phyloP scores from a whole-genome alignment of 2,797 vertebrate genomes.

The Serranus cabrilla region DNA sequence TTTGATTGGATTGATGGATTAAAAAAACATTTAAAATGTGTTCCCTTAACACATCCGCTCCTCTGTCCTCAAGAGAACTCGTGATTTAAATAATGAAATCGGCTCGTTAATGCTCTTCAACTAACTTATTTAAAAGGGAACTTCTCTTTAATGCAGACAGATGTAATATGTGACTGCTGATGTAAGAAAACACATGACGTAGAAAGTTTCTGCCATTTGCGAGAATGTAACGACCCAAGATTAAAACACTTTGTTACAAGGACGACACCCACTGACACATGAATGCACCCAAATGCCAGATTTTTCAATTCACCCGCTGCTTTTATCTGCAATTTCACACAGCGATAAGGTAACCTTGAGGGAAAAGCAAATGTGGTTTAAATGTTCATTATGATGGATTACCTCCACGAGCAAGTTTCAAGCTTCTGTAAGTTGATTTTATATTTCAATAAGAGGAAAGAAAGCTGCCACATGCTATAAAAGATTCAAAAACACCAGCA shows the following conservation, averaged over 20 bases:
- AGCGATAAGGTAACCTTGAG: constrained; percentile 26
- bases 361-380: constrained; percentile 21
- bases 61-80: background rate
- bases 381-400: constrained; percentile 40
- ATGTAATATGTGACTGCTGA: background rate
- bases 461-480: background rate
- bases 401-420: background rate
- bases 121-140: constrained; percentile 1
- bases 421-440: constrained; percentile 11
- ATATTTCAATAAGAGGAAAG: background rate
- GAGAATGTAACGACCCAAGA: background rate
- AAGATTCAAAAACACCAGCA: background rate
- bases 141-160: constrained; percentile 13
- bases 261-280: background rate
- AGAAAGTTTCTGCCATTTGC: background rate
- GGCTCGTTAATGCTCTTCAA: background rate
- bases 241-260: background rate
- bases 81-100: constrained; percentile 10
- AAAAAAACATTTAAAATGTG: background rate
- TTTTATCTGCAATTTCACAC: constrained; percentile 3
- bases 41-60: background rate
- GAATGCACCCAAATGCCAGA: background rate
- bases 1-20: background rate
- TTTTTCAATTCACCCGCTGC: background rate
- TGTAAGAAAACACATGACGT: background rate